Evolutionary conservation across 2,888 invertebrate species (phyloP).

Genomic region (Agrotis clavis): DNA sequence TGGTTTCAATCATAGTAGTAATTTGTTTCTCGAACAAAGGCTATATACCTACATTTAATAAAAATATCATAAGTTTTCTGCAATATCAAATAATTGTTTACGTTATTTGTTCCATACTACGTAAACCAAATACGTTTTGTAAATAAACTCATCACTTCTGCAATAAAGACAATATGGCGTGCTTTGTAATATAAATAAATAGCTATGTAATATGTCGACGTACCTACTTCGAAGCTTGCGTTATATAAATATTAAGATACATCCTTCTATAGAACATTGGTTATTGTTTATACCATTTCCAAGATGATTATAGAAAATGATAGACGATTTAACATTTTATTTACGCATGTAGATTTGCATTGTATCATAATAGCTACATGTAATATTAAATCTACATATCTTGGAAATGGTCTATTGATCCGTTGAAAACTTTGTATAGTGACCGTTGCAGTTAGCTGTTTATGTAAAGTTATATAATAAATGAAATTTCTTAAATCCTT

Average conservation of each 20-base stretch:
- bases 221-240: constrained; percentile 50
- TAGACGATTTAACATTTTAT: constrained; percentile 38
- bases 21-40: constrained; percentile 56
- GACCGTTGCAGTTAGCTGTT: constrained; percentile 84
- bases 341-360: constrained; percentile 36
- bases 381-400: constrained; percentile 54
- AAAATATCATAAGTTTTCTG: constrained; percentile 47
- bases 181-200: constrained; percentile 83
- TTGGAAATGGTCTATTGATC: constrained; percentile 63
- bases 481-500: constrained; percentile 76
- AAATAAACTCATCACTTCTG: constrained; percentile 68
- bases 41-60: constrained; percentile 49
- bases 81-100: constrained; percentile 34
- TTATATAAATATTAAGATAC: constrained; percentile 39
- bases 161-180: constrained; percentile 87
- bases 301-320: constrained; percentile 34
- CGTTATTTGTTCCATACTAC: constrained; percentile 39
- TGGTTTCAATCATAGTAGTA: too few relatives aligned
- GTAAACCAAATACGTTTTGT: constrained; percentile 53
- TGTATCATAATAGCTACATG: constrained; percentile 31
- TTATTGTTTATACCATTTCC: constrained; percentile 60
- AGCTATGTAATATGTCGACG: constrained; percentile 65
- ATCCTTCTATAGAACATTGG: constrained; percentile 44
- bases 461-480: constrained; percentile 85
- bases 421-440: constrained; percentile 69